Percentiles rank a stretch among this genome's conserved stretches.
Conservation (phyloP, 1,140 invertebrate species). For the Parapsyche elsis region DNA sequence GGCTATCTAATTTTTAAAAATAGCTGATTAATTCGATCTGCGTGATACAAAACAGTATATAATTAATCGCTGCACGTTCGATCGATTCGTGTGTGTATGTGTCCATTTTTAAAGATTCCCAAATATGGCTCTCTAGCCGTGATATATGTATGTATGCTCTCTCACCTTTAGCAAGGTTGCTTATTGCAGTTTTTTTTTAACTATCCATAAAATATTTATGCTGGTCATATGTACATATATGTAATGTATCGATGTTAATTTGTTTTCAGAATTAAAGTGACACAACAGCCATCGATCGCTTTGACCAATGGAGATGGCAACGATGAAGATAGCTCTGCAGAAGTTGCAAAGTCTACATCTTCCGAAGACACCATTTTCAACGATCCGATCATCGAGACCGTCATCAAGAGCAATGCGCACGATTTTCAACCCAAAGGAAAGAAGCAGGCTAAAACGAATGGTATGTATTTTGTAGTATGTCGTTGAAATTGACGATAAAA, state of each 20-base stretch:
- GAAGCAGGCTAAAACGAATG: too few relatives aligned
- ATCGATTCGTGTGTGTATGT: neutral
- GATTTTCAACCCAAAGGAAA: too few relatives aligned
- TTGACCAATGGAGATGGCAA: neutral
- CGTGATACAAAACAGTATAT: conserved; percentile 29
- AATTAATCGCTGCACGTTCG: neutral
- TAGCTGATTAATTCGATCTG: neutral
- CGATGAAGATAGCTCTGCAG: neutral
- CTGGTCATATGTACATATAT: too few relatives aligned
- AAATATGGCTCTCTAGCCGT: conserved; percentile 18
- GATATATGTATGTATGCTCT: conserved; percentile 3
- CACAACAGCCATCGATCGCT: conserved; percentile 25
- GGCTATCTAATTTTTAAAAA: neutral
- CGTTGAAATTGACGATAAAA: too few relatives aligned
- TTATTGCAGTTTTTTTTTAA: neutral
- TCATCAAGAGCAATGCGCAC: neutral
- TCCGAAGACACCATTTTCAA: conserved; percentile 9
- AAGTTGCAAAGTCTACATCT: conserved; percentile 3
- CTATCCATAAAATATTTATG: neutral
- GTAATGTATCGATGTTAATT: neutral
- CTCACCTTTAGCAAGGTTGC: conserved; percentile 1
- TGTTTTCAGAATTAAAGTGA: conserved; percentile 40
- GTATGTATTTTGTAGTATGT: too few relatives aligned
- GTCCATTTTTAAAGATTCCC: conserved; percentile 4
- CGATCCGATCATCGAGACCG: neutral